These are phyloP conservation scores for Archilochus colubris DNA, from an alignment of 2,113 vertebrate genomes.

Conservation along the genomic window DNA sequence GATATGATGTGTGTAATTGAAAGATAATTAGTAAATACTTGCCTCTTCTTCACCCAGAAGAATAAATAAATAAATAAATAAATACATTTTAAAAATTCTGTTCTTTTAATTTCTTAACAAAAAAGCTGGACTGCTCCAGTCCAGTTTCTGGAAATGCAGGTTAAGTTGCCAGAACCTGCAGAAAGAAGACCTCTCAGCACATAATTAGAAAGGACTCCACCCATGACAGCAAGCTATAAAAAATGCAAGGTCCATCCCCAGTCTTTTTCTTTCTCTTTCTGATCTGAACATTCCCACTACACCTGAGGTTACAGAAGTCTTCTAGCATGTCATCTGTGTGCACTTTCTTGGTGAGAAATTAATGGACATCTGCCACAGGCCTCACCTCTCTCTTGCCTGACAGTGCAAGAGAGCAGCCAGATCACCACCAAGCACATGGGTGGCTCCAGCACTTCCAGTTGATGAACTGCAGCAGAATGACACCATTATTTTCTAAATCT, in stretches of 20 bases:
- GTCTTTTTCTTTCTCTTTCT: neutral
- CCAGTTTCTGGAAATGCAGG: slow-evolving; percentile 13
- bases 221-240: neutral
- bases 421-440: neutral
- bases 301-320: neutral
- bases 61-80: too few relatives aligned
- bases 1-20: neutral
- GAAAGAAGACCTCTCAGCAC: neutral
- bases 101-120: neutral
- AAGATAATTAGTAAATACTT: slow-evolving; percentile 5
- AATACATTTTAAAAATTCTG: too few relatives aligned
- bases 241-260: neutral
- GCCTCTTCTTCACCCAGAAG: neutral
- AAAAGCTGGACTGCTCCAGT: neutral
- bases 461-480: neutral
- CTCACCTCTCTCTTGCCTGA: neutral
- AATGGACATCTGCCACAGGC: neutral
- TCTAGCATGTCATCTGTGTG: neutral
- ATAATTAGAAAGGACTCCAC: neutral
- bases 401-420: neutral
- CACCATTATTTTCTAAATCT: neutral
- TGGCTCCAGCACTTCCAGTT: neutral
- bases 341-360: neutral
- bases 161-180: neutral
- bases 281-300: neutral